phyloP scores from a whole-genome alignment of 2,113 vertebrate genomes.

The Hemiscyllium ocellatum region DNA sequence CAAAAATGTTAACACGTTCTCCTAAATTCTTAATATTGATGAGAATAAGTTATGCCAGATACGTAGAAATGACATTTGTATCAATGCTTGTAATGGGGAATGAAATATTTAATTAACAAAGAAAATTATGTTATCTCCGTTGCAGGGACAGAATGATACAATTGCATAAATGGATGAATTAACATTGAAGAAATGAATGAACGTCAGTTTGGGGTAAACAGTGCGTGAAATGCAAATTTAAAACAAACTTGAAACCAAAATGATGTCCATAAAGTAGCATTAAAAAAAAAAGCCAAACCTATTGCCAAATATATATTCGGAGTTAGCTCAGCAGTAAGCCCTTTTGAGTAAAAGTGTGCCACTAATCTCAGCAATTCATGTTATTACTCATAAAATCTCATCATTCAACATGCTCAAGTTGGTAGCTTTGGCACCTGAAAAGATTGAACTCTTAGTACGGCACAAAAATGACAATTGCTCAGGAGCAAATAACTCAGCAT shows the following conservation, averaged over 20 bases:
- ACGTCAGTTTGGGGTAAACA: not conserved
- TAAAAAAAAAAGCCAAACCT: not conserved
- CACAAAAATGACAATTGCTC: not conserved
- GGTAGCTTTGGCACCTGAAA: not conserved
- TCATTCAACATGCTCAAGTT: not conserved
- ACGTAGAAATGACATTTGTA: not conserved
- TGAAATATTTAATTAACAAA: not conserved
- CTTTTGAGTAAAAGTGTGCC: not conserved
- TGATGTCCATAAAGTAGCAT: not conserved
- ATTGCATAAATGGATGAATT: not conserved
- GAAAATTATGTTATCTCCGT: not conserved
- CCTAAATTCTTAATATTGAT: not conserved
- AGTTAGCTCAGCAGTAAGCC: not conserved
- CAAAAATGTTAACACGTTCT: not conserved
- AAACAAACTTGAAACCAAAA: not conserved
- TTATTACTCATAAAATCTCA: not conserved
- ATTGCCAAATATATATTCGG: not conserved
- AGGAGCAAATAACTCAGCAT: not conserved
- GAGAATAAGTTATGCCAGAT: too few species aligned
- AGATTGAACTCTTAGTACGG: not conserved
- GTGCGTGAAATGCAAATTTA: not conserved
- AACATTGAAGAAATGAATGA: not conserved
- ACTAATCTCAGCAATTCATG: not conserved
- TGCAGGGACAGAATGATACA: not conserved
- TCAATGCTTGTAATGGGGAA: not conserved